Evolutionary conservation across 2,888 invertebrate species (phyloP).

Genomic region (Thysanoteuthis rhombus): DNA sequence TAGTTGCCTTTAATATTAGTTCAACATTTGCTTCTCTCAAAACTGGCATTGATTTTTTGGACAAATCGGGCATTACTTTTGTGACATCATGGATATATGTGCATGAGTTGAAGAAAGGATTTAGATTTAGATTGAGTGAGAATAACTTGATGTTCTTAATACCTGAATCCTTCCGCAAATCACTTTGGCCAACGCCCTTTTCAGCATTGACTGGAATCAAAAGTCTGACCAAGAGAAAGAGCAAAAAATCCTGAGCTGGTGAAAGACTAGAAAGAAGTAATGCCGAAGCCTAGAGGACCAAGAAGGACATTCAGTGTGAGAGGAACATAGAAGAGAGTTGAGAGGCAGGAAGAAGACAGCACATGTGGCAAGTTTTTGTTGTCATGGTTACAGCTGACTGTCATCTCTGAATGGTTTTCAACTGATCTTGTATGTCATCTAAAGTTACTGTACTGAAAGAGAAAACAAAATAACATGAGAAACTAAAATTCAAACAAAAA

Average conservation of each 20-base stretch:
- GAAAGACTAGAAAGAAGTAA: not conserved
- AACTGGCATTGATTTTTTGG: no score
- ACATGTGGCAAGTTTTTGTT: not conserved
- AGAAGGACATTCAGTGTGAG: not conserved
- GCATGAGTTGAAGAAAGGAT: not conserved
- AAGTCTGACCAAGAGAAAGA: not conserved
- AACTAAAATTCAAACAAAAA: not conserved
- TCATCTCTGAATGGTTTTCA: conserved; percentile 60
- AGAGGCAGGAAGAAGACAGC: not conserved
- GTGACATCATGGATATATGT: no score
- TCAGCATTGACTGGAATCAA: not conserved
- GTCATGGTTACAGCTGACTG: not conserved
- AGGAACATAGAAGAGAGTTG: not conserved
- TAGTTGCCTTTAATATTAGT: no score
- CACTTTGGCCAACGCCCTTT: not conserved
- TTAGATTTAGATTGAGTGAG: not conserved
- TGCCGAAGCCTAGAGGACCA: not conserved
- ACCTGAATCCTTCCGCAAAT: not conserved
- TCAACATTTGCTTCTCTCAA: no score
- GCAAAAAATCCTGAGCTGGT: not conserved
- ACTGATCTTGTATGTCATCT: conserved; percentile 62
- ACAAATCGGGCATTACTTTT: no score
- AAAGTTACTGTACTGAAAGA: conserved; percentile 76
- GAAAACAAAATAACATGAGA: conserved; percentile 73
- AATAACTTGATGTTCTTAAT: not conserved